Base-by-base conservation (phyloP, 2,113 vertebrate genomes). In the Ahaetulla prasina region DNA sequence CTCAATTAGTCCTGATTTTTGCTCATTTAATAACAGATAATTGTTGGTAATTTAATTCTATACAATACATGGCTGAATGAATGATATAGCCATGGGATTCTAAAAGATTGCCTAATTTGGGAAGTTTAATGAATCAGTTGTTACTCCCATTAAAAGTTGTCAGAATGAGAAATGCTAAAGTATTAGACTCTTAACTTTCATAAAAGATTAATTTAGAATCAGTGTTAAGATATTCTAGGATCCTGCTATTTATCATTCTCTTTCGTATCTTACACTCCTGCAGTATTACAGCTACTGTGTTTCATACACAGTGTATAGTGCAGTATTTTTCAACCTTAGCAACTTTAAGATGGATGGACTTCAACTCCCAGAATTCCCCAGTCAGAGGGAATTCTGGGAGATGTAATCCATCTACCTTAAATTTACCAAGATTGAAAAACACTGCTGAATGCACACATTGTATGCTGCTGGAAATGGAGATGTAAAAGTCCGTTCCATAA, bases 121-220 rank as follows among this genome's bases (percentile, higher is more conserved):
- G 35, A 92, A 92, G 23, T 80, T 27, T 54, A 12, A 87, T 87
- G 85, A 91, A 86, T 91, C 85, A 87, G 30, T 87, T 91, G 39
- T 49, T 25, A 5, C 12, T 57, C n/a, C 49, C 11, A 54, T 74
- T 88, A 88, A 88, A 53, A 92, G 57, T 3, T 53, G 30, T 50
- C 45, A 25, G 20, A 45, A 86, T 23, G 27, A 43, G 25, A 88
- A 88, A 22, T 50, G 4, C 27, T 63, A n/a, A 35, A 9, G 4
- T 18, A 27, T 52, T 74, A 39, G 22, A 49, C 30, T 25, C 55
- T 68, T 68, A 45, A 68, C n/a, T 25, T 27, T 52, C 55, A 39
- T 87, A 91, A 91, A 9, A n/a, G 55, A 35, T 53, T 49, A 39
- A 50, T 63, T 85, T 47, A 30, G 74, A 85, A 85, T 30, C 85